Base-by-base conservation (phyloP, 2,113 vertebrate genomes). In the Chaetodon auriga region DNA sequence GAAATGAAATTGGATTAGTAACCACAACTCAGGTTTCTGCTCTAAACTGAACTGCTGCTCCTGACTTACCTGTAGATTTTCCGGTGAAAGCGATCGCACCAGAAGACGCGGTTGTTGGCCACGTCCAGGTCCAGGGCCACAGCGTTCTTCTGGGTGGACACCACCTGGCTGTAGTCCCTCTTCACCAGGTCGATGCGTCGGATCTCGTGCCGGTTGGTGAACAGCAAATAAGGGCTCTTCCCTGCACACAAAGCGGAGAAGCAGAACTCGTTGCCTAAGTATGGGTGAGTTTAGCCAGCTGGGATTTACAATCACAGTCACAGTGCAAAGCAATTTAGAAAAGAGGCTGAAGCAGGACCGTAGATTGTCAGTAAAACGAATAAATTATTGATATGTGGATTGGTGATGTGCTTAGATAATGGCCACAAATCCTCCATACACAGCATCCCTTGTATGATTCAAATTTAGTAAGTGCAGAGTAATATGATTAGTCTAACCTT, bases 181-280 rank as follows among this genome's bases (percentile, higher is more conserved):
- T 98, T 99, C 89, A 97, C 96, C 91, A 97, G 87, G 90, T 99
- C 98, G 25, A 99, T 97, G 68, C 95, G 96, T 0, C 97, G 96
- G 74, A 99, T 98, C 91, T 99, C 98, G 0, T 99, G 98, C 11
- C 97, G 97, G 87, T 99, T 99, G 58, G 98, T 99, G 91, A 99
- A 99, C 91, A 99, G 96, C 18, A 99, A 93, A 85, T 97, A 98
- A 0, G 98, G 97, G 72, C 96, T 98, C 91, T 96, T 98, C 55
- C 98, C 98, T 96, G 73, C 4, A 55, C 14, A 51, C 9, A 43
- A 25, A 75, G 2, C 30, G 43, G 45, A 21, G 2, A 12, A 53
- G 19, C 21, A 63, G 7, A 48, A 48, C 19, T 10, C 9, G 6
- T 2, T 3, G 61, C 38, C 21, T 2, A 5, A 43, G 1, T 36